These are phyloP conservation scores for Drosophila monieri DNA, from an alignment of 2,888 invertebrate genomes.

Conservation along the genomic window DNA sequence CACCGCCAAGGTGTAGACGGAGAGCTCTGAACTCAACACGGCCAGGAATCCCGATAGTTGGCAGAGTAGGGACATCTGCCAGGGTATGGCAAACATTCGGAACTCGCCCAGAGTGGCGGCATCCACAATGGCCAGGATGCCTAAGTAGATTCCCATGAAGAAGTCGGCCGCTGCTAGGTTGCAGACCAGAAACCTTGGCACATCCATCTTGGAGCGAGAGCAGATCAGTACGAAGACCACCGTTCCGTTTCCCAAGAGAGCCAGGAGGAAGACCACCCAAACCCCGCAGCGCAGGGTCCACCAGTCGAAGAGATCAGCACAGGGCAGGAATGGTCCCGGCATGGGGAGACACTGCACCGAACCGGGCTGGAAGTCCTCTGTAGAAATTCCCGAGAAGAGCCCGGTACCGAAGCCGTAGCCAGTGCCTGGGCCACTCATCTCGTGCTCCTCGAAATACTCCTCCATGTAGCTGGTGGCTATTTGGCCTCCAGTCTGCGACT, in stretches of 20 bases:
- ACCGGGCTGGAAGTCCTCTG: slow-evolving; percentile 80
- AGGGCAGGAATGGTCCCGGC: slow-evolving; percentile 97
- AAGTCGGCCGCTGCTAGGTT: slow-evolving; percentile 98
- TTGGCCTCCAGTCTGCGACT: slow-evolving; percentile 54
- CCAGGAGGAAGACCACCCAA: slow-evolving; percentile 98
- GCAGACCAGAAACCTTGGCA: slow-evolving; percentile 97
- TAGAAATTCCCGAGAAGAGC: slow-evolving; percentile 78
- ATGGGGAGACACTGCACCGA: slow-evolving; percentile 90
- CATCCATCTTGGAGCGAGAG: slow-evolving; percentile 96
- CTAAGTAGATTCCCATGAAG: slow-evolving; percentile 98
- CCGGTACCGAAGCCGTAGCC: slow-evolving; percentile 73
- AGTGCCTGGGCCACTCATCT: slow-evolving; percentile 57
- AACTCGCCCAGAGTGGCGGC: slow-evolving; percentile 98
- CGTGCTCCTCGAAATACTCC: slow-evolving; percentile 89
- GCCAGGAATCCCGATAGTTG: slow-evolving; percentile 97
- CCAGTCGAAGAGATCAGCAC: slow-evolving; percentile 98
- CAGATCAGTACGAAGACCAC: slow-evolving; percentile 97
- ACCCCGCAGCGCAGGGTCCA: slow-evolving; percentile 98
- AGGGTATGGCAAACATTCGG: slow-evolving; percentile 97
- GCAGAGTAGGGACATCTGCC: slow-evolving; percentile 98
- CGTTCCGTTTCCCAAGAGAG: slow-evolving; percentile 97
- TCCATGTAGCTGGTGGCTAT: slow-evolving; percentile 86
- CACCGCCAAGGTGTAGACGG: slow-evolving; percentile 97
- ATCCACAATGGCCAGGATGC: slow-evolving; percentile 97
- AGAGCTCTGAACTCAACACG: slow-evolving; percentile 96